Evolutionary conservation across 2,113 vertebrate species (phyloP).

Genomic region (Agapornis roseicollis): DNA sequence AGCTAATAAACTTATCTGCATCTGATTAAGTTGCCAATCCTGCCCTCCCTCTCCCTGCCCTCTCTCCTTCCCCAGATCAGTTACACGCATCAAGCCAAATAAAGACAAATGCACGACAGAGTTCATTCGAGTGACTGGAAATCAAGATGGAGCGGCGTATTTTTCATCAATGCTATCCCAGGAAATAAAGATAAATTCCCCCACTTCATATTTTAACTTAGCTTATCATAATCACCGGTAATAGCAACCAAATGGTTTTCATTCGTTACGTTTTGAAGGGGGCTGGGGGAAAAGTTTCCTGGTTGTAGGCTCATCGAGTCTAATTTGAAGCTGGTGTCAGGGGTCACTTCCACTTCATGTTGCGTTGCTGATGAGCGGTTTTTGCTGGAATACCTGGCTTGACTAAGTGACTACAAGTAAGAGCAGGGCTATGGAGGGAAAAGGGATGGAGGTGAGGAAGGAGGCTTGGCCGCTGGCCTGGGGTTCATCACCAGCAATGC

Average conservation of each 20-base stretch:
- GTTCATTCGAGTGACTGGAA: constrained; percentile 28
- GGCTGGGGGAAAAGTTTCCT: constrained; percentile 23
- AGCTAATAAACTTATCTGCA: constrained; percentile 50
- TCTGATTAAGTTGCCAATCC: constrained; percentile 27
- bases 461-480: not conserved
- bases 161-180: constrained; percentile 59
- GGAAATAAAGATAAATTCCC: constrained; percentile 73
- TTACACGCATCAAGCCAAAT: constrained; percentile 6
- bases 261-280: constrained; percentile 41
- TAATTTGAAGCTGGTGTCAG: constrained; percentile 48
- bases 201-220: constrained; percentile 55
- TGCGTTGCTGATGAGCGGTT: constrained; percentile 23
- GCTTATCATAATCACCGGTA: constrained; percentile 58
- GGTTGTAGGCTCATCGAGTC: constrained; percentile 12
- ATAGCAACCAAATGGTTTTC: constrained; percentile 71
- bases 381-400: not conserved
- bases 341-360: constrained; percentile 57
- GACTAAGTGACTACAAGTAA: not conserved
- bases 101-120: constrained; percentile 47
- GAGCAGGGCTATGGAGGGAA: not conserved
- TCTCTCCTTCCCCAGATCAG: not conserved
- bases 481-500: not conserved
- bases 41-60: not conserved
- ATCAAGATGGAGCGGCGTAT: constrained; percentile 59
- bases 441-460: rapidly evolving